Conservation (phyloP, 2,888 invertebrate genomes). For the Pristionchus arcanus region DNA sequence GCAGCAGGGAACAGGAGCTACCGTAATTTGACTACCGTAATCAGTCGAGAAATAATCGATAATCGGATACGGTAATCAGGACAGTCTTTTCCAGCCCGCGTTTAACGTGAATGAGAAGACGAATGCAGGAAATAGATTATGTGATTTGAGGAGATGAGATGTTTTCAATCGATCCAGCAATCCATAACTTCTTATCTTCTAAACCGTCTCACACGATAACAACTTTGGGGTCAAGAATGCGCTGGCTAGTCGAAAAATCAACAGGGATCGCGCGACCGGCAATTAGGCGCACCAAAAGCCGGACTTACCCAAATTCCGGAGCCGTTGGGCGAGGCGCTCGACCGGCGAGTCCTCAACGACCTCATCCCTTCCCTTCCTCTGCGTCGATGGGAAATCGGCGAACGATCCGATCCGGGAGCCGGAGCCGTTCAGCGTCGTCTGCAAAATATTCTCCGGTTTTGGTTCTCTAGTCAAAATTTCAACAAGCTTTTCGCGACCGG, state of each 20-base stretch:
- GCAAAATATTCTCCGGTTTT: not conserved
- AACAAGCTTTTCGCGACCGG: not conserved
- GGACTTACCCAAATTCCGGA: slow-evolving; percentile 49
- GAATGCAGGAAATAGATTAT: too few relatives aligned
- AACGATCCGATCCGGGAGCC: slow-evolving; percentile 1
- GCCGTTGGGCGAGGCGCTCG: slow-evolving; percentile 48
- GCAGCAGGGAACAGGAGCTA: not conserved
- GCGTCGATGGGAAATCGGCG: slow-evolving; percentile 34
- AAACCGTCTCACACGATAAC: not conserved
- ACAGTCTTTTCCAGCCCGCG: too few relatives aligned
- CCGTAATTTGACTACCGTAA: not conserved
- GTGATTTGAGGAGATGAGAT: too few relatives aligned
- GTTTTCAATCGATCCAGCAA: slow-evolving; percentile 9
- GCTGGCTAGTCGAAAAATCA: not conserved
- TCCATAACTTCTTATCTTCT: not conserved
- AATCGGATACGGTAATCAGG: not conserved
- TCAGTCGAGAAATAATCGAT: not conserved
- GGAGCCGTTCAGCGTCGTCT: slow-evolving; percentile 25
- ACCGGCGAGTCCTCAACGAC: not conserved
- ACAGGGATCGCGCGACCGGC: slow-evolving; percentile 27
- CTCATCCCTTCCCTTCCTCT: not conserved
- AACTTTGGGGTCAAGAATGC: slow-evolving; percentile 15
- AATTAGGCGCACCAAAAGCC: not conserved
- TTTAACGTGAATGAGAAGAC: too few relatives aligned
- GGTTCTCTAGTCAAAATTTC: not conserved